Evolutionary conservation across 1,140 invertebrate species (phyloP).

Genomic region (Pseudomyrmex dendroicus): DNA sequence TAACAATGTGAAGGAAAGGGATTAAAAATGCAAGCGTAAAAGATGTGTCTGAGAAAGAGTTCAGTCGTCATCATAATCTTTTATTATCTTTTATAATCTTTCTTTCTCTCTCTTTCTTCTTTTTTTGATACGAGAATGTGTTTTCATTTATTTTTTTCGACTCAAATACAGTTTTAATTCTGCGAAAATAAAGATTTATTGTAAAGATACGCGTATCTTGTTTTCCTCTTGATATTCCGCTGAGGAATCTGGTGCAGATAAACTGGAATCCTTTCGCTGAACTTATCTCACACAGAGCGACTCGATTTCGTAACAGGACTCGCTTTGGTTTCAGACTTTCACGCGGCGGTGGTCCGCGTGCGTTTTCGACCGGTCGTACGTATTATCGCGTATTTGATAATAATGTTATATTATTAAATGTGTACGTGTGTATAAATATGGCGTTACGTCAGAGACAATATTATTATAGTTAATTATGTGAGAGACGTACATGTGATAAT

Average conservation of each 20-base stretch:
- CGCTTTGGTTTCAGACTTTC: conserved; percentile 56
- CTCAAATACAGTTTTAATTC: not conserved
- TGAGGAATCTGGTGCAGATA: conserved; percentile 26
- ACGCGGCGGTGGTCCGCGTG: not conserved
- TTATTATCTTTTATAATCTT: no score
- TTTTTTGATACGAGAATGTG: no score
- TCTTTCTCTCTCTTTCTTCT: no score
- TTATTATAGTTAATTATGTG: conserved; percentile 6
- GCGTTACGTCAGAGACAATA: not conserved
- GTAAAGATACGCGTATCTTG: no score
- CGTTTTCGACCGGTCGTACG: not conserved
- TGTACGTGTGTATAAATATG: not conserved
- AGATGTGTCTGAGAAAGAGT: not conserved
- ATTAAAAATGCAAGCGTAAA: not conserved
- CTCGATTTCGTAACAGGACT: conserved; percentile 62
- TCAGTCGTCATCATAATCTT: not conserved
- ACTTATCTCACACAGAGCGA: conserved; percentile 47
- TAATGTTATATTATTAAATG: conserved; percentile 21
- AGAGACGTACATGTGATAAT: no score
- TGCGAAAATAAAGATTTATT: not conserved
- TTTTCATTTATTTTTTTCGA: not conserved
- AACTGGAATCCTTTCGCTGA: conserved; percentile 51
- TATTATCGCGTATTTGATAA: conserved; percentile 5
- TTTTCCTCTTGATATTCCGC: not conserved
- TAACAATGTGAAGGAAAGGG: not conserved